Conservation (phyloP, 92 coral and sea anemone genomes). For the Umimayanthus kanabou region DNA sequence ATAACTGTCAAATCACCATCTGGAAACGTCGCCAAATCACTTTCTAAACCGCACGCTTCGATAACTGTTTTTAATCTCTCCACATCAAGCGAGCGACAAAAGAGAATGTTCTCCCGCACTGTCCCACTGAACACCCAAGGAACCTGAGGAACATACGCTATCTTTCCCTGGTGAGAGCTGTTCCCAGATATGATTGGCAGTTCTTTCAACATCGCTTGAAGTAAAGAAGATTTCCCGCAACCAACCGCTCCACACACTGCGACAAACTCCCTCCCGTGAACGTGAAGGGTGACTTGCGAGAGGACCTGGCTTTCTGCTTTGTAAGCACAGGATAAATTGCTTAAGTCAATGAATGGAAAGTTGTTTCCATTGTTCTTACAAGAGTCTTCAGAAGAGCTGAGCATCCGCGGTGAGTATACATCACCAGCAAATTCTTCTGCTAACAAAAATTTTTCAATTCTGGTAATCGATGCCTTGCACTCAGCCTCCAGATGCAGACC, state of each 20-base stretch:
- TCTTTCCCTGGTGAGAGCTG: neutral
- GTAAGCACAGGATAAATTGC: neutral
- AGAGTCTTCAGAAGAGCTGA: neutral
- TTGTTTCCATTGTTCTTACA: neutral
- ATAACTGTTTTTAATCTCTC: neutral
- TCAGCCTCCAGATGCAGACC: slow-evolving; percentile 21
- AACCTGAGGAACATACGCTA: slow-evolving; percentile 16
- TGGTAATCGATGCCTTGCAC: neutral
- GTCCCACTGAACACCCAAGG: slow-evolving; percentile 6
- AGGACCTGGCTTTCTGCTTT: neutral
- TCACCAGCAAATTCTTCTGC: neutral
- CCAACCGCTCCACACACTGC: slow-evolving; percentile 16
- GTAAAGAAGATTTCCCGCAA: slow-evolving; percentile 16
- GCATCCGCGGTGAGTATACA: neutral
- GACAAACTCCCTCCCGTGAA: neutral
- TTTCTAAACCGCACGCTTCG: neutral
- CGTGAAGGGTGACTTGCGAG: neutral
- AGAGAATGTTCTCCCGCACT: neutral
- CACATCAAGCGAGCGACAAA: neutral
- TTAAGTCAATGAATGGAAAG: neutral
- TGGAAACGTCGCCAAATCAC: neutral
- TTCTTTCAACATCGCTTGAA: neutral
- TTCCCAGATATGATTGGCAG: neutral
- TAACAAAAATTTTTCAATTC: neutral
- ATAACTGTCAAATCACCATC: neutral